Evolutionary conservation across 2,113 vertebrate genomes (phyloP).

Genomic region (Pseudopodoces humilis): DNA sequence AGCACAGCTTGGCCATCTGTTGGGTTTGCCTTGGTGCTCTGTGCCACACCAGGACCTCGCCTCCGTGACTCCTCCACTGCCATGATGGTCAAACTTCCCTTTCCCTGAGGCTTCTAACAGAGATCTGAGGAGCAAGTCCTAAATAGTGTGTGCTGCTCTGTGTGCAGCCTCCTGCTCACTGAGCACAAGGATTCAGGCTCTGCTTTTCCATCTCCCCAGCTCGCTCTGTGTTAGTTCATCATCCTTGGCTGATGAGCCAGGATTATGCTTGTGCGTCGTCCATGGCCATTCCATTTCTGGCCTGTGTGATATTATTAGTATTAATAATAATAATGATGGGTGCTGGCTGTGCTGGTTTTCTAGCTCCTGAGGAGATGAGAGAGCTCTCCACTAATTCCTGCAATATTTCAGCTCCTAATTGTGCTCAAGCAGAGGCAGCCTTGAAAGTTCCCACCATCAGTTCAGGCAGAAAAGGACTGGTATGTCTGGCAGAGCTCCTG

Average conservation of each 20-base stretch:
- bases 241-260: neutral
- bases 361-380: constrained; percentile 38
- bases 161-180: rapidly evolving
- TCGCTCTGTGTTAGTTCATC: neutral
- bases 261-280: neutral
- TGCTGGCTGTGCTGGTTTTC: constrained; percentile 16
- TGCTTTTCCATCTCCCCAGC: neutral
- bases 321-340: constrained; percentile 56
- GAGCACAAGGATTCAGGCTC: neutral
- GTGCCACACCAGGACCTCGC: neutral
- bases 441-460: neutral
- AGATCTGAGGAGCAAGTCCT: neutral
- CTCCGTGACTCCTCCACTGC: neutral
- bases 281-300: constrained; percentile 19
- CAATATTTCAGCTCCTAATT: constrained; percentile 59
- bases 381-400: constrained; percentile 49
- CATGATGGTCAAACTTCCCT: neutral
- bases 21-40: neutral
- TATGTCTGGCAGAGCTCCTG: neutral
- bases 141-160: rapidly evolving
- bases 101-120: neutral
- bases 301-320: constrained; percentile 28
- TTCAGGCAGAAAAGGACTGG: neutral
- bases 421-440: constrained; percentile 11
- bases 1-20: neutral